Evolutionary conservation across 2,797 vertebrate species (phyloP).

Genomic region (Scolopax rusticola): DNA sequence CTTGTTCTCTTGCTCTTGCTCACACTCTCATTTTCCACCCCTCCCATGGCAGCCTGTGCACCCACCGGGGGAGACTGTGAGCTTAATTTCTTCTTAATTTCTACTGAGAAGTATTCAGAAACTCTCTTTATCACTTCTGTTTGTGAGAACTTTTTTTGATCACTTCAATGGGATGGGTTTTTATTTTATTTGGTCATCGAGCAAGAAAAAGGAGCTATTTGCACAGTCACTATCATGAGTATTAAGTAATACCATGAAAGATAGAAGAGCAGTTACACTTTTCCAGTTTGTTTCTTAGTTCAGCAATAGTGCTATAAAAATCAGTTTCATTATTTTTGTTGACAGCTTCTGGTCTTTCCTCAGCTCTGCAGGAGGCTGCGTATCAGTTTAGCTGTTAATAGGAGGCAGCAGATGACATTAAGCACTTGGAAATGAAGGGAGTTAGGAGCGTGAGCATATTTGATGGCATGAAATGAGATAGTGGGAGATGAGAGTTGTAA

Average conservation of each 20-base stretch:
- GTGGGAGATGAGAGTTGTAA: neutral
- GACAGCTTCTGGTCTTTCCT: neutral
- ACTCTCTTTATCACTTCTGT: neutral
- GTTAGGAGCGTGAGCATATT: neutral
- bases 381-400: neutral
- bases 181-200: neutral
- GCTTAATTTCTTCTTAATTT: neutral
- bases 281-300: neutral
- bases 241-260: neutral
- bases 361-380: neutral
- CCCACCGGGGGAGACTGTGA: fast-evolving
- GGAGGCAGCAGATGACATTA: neutral
- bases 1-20: neutral
- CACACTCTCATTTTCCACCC: fast-evolving
- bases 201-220: neutral
- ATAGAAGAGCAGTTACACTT: neutral
- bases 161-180: neutral
- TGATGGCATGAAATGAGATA: neutral
- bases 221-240: neutral
- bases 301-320: neutral
- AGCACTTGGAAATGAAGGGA: neutral
- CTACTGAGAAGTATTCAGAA: too few relatives aligned
- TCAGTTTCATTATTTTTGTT: neutral
- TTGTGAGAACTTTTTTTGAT: neutral
- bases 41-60: fast-evolving